Percentiles rank a stretch among this genome's conserved stretches.
These are phyloP conservation scores for Xerus inauris DNA, from an alignment of 2,113 vertebrate species.

Conservation along the genomic window DNA sequence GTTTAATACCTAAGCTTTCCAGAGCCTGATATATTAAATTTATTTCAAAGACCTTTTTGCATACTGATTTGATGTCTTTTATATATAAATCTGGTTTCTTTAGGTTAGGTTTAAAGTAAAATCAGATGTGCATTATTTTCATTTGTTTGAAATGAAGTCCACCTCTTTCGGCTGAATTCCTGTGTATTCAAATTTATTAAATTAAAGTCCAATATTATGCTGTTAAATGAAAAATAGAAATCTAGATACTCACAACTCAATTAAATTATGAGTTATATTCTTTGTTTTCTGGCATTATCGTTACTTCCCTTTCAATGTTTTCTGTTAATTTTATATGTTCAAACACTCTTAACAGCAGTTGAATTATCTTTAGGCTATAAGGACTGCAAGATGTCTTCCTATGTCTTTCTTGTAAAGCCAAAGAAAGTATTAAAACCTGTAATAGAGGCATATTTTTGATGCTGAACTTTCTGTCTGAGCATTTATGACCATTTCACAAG, in stretches of 20 bases:
- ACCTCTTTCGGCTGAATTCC: conserved; percentile 12
- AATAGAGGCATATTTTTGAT: background rate
- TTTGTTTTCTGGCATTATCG: background rate
- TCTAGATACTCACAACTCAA: background rate
- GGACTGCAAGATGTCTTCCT: background rate
- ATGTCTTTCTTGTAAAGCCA: conserved; percentile 15
- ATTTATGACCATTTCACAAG: background rate
- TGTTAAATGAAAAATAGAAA: background rate
- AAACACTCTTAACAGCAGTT: background rate
- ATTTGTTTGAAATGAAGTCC: conserved; percentile 47
- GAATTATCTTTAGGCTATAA: background rate
- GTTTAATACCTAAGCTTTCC: conserved; percentile 60
- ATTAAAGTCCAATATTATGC: background rate
- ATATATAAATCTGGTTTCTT: conserved; percentile 57
- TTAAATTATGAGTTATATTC: background rate
- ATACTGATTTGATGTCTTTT: conserved; percentile 54
- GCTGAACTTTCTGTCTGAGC: background rate
- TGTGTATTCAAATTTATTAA: background rate
- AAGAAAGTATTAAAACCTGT: background rate
- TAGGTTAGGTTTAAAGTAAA: conserved; percentile 38
- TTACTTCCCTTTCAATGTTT: background rate
- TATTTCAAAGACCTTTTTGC: conserved; percentile 64
- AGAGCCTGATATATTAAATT: conserved; percentile 68
- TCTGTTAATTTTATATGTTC: conserved; percentile 52
- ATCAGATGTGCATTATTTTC: conserved; percentile 47